These are phyloP conservation scores for Magallana angulata DNA, from an alignment of 1,140 invertebrate species.

Conservation along the genomic window DNA sequence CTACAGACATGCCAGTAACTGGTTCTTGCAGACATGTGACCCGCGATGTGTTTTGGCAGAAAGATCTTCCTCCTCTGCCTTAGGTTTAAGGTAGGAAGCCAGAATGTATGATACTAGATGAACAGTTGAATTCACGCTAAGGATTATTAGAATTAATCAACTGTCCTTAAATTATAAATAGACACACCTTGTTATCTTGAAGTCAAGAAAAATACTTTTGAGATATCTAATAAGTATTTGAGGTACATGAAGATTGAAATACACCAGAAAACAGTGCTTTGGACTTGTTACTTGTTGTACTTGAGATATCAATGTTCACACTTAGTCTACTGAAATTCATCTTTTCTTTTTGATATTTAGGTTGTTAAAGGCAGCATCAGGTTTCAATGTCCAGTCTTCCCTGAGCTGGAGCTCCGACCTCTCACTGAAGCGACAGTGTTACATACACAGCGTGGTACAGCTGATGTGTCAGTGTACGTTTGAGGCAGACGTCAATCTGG, in stretches of 20 bases:
- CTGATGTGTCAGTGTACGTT: conserved; percentile 83
- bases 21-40: conserved; percentile 89
- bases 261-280: too few relatives aligned
- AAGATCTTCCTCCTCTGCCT: conserved; percentile 80
- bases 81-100: conserved; percentile 70
- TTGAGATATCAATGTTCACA: too few relatives aligned
- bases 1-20: conserved; percentile 86
- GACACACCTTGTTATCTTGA: too few relatives aligned
- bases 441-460: conserved; percentile 83
- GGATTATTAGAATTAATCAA: too few relatives aligned
- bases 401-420: conserved; percentile 80
- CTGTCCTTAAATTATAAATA: too few relatives aligned
- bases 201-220: too few relatives aligned
- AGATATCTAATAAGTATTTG: too few relatives aligned
- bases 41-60: conserved; percentile 84
- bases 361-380: conserved; percentile 83
- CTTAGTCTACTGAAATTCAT: not conserved
- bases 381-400: conserved; percentile 80
- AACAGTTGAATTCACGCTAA: too few relatives aligned
- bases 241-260: too few relatives aligned
- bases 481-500: conserved; percentile 80
- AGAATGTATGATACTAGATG: not conserved
- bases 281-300: too few relatives aligned
- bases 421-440: conserved; percentile 82
- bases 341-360: conserved; percentile 74